A percentile compares a stretch with the other conserved stretches of the same genome.
Evolutionary conservation across 2,113 vertebrate genomes (phyloP).

Genomic region (Platycercus adscitus): DNA sequence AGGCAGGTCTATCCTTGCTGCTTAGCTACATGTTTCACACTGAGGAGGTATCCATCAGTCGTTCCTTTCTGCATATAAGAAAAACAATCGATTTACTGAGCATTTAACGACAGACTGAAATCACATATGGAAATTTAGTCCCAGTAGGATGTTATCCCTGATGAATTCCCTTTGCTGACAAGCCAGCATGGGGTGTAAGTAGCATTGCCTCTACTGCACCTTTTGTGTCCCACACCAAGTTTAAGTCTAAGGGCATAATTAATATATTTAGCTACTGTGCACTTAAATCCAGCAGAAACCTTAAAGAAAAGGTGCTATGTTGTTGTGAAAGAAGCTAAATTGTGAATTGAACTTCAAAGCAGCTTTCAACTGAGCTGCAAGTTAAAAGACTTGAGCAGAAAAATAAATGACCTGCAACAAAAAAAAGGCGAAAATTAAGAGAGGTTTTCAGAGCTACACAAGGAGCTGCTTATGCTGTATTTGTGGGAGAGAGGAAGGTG

Average conservation of each 20-base stretch:
- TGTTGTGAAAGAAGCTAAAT: not conserved
- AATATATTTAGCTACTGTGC: not conserved
- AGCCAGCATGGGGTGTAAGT: not conserved
- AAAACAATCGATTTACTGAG: not conserved
- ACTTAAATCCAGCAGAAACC: not conserved
- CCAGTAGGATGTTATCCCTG: not conserved
- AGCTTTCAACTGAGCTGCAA: not conserved
- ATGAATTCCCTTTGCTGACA: not conserved
- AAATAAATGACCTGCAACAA: not conserved
- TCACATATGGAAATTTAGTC: not conserved
- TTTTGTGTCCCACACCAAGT: not conserved
- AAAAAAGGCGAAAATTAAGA: not conserved
- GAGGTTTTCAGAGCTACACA: not conserved
- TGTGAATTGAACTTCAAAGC: not conserved
- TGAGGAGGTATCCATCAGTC: accelerated
- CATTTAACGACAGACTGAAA: not conserved
- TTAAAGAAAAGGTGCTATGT: not conserved
- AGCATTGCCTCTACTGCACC: accelerated
- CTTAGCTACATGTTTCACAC: not conserved
- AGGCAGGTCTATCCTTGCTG: not conserved
- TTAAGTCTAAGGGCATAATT: not conserved
- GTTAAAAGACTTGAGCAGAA: not conserved
- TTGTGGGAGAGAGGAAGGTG: not conserved
- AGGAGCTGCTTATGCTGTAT: not conserved
- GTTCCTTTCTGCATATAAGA: not conserved